Conservation (phyloP, 2,797 vertebrate genomes). For the Tympanoctomys barrerae region DNA sequence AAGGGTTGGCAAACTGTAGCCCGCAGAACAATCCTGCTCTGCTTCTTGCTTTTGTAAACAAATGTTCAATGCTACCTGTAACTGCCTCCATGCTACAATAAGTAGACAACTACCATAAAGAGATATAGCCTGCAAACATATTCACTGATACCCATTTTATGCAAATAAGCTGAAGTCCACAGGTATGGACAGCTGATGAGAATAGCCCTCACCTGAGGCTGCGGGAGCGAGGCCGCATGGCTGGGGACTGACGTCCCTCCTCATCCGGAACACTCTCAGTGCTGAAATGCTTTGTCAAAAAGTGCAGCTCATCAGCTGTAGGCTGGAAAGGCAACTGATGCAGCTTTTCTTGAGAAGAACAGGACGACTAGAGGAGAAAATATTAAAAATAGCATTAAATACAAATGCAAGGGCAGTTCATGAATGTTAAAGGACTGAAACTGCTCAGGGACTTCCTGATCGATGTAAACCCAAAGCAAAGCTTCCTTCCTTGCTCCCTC, state of each 20-base stretch:
- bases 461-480: constrained; percentile 6
- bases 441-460: constrained; percentile 72
- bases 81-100: not conserved
- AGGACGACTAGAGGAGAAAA: constrained; percentile 95
- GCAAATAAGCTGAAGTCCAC: not conserved
- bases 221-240: constrained; percentile 96
- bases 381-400: constrained; percentile 91
- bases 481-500: not conserved
- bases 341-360: constrained; percentile 99
- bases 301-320: constrained; percentile 98
- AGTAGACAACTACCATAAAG: not conserved
- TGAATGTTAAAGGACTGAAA: constrained; percentile 76
- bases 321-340: constrained; percentile 99
- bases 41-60: not conserved
- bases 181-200: not conserved
- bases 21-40: not conserved
- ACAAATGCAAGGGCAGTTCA: constrained; percentile 75
- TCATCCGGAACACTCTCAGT: constrained; percentile 97
- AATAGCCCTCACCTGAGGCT: constrained; percentile 92
- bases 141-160: not conserved
- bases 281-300: constrained; percentile 99
- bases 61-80: not conserved
- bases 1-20: not conserved
- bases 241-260: constrained; percentile 95
- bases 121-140: not conserved